These are phyloP conservation scores for Notodonta ziczac DNA, from an alignment of 2,888 invertebrate genomes.

Conservation along the genomic window DNA sequence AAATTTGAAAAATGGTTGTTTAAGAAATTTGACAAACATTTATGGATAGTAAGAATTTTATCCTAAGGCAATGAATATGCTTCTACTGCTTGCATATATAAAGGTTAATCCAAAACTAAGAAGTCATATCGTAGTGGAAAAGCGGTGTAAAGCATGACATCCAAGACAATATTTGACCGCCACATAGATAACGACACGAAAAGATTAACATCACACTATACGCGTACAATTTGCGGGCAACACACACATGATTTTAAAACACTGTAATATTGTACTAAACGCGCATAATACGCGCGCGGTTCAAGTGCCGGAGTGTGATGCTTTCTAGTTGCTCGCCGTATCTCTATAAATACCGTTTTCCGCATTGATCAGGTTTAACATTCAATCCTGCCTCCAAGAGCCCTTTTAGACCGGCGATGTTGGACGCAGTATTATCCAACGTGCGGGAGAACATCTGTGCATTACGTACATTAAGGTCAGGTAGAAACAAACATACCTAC, in stretches of 20 bases:
- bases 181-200: not conserved
- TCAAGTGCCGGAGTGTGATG: not conserved
- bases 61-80: too few species aligned
- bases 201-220: not conserved
- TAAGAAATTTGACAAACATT: too few species aligned
- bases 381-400: not conserved
- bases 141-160: not conserved
- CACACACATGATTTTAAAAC: not conserved
- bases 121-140: not conserved
- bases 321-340: not conserved
- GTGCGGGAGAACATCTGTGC: not conserved
- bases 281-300: not conserved
- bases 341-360: constrained; percentile 1
- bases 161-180: not conserved
- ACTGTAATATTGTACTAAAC: not conserved
- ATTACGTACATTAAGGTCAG: too few species aligned
- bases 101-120: not conserved
- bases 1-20: too few species aligned
- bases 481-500: too few species aligned
- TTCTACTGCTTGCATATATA: too few species aligned
- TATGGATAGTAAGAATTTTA: too few species aligned
- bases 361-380: constrained; percentile 1
- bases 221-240: not conserved
- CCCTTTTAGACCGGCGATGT: not conserved
- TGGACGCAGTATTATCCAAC: not conserved